phyloP scores from a whole-genome alignment of 2,113 vertebrate species.

The Orthochromis malagaraziensis region DNA sequence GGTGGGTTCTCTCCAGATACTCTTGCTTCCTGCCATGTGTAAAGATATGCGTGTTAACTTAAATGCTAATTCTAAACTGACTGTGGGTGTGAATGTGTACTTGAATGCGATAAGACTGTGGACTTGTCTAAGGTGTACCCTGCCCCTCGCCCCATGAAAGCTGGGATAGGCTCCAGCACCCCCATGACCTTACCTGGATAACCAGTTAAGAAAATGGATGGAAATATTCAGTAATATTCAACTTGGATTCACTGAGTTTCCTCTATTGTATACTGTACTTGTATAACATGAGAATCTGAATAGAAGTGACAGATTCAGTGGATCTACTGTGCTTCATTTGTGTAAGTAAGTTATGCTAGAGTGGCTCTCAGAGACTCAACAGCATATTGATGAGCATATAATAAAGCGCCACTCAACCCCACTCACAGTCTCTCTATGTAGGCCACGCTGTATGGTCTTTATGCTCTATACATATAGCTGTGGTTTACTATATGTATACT shows the following conservation, averaged over 20 bases:
- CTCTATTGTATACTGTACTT: background rate
- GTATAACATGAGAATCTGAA: background rate
- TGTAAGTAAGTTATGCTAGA: background rate
- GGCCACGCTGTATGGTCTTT: background rate
- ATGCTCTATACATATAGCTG: background rate
- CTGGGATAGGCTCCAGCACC: background rate
- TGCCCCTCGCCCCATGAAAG: background rate
- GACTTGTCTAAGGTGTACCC: background rate
- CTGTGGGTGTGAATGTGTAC: background rate
- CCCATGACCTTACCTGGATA: background rate
- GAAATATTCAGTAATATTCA: background rate
- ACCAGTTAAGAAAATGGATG: background rate
- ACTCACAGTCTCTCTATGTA: background rate
- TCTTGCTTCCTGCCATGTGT: background rate
- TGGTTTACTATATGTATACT: background rate
- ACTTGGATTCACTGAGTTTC: background rate
- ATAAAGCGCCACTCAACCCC: background rate
- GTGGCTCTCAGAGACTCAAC: background rate
- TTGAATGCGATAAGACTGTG: background rate
- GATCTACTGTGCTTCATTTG: background rate
- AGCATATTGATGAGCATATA: slow-evolving; percentile 4
- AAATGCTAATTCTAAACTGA: background rate
- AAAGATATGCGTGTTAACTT: background rate
- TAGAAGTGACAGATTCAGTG: background rate
- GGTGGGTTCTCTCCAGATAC: background rate